Base-by-base conservation (phyloP, 1,140 invertebrate species). In the Brachionus angularis region DNA sequence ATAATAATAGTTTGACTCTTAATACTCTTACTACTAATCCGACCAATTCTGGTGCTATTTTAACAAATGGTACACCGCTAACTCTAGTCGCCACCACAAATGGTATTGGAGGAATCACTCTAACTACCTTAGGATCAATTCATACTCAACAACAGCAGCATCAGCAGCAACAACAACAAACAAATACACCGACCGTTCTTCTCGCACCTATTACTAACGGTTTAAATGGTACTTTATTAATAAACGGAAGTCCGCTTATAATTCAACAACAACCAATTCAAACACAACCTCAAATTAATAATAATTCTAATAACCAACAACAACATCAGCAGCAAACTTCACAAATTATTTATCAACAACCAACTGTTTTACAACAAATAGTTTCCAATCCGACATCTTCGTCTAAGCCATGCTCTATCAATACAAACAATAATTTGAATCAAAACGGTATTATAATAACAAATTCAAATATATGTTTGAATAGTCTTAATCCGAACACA, bases 51-150 rank as follows among this genome's bases (percentile, higher is more conserved):
- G n/a, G n/a, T n/a, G n/a, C n/a, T n/a, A n/a, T n/a, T n/a, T n/a
- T 42, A 42, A 42, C 39, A 42, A 5, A 7, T 14, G 34, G 34
- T 34, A 33, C 53, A 23, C 62, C 62, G 2, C 12, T 67, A 3
- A 67, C 62, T 25, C 39, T 67, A 12, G 25, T 67, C 3, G 62
- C 62, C 12, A 67, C 62, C 4, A 34, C 62, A 23, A 67, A 67
- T 29, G 62, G 62, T n/a, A 50, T 67, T 7, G 62, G 62, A 2
- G 62, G 62, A 21, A 46, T 67, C 18, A 67, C 62, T 47, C 33
- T 67, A 29, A 67, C 62, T 18, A 67, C 62, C 25, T 23, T 67
- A 12, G 53, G 53, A 10, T 58, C 53, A 12, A 42, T 58, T 67
- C 42, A 67, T 31, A 10, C 39, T 16, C 39, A 10, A 42, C 39